Base-by-base conservation (phyloP, 2,113 vertebrate species). In the Ophthalmolycus amberensis region DNA sequence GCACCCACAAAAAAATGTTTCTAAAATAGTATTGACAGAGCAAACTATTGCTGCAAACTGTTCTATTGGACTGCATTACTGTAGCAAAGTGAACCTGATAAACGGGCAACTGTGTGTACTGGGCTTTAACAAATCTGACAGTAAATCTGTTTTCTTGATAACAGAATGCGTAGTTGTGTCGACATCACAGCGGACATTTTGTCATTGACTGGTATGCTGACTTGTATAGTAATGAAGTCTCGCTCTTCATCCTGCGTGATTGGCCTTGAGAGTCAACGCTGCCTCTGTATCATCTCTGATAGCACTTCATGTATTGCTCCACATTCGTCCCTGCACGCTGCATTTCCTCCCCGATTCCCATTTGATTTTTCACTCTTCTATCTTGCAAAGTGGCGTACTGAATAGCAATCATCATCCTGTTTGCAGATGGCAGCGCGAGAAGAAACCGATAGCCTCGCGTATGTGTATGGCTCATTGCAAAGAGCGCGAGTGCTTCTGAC, bases 221-320 rank as follows among this genome's bases (percentile, higher is more conserved):
- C 84, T 90, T 62, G 85, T 87, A 91, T 92, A 81, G 11, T 64
- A 85, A 92, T 87, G 82, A 89, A 59, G 68, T 27, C 73, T 85
- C 18, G 2, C 46, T 68, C 37, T 82, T 79, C 27, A 79, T 80
- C 79, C 74, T 10, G 15, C 15, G 32, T 62, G 88, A 84, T 79
- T 82, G 70, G 66, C 63, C 59, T 86, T 88, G 71, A 87, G 66
- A 71, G 73, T 46, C 83, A 79, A 27, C 50, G 48, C 50, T 85
- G 74, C 76, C 75, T 68, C 60, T 40, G 65, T 20, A 48, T 83
- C 42, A 75, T 80, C 14, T 79, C 50, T 20, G 65, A 79, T 58
- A 68, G 77, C 74, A 52, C 52, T 67, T 48, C 27, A 52, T 62
- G 22, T 29, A 54, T 46, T 79, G 50, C 68, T 56, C 62, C 1